Evolutionary conservation across 1,140 invertebrate genomes (phyloP).

Genomic region (Sitobion miscanthi): DNA sequence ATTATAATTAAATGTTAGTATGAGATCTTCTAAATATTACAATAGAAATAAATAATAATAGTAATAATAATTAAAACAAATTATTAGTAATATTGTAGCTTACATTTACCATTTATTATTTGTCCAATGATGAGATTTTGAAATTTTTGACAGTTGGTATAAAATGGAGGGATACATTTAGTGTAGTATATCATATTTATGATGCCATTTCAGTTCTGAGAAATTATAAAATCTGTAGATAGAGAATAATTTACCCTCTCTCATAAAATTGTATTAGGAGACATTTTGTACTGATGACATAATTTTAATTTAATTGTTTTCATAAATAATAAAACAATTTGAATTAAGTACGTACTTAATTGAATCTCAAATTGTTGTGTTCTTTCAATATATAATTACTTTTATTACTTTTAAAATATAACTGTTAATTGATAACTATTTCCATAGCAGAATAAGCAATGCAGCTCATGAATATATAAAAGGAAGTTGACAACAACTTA

Average conservation of each 20-base stretch:
- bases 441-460: neutral
- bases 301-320: neutral
- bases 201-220: neutral
- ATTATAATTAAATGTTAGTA: neutral
- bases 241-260: neutral
- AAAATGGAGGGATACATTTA: neutral
- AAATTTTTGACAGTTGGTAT: neutral
- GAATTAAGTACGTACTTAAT: neutral
- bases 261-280: neutral
- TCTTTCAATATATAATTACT: neutral
- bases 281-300: neutral
- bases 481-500: neutral
- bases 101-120: neutral
- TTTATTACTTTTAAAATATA: neutral
- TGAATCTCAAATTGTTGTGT: neutral
- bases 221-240: neutral
- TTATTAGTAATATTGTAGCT: neutral
- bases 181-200: neutral
- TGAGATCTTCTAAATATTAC: constrained; percentile 4
- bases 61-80: neutral
- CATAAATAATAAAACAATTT: neutral
- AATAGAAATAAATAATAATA: neutral
- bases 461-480: neutral
- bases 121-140: neutral
- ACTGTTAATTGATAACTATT: neutral